Percentiles rank a stretch among this genome's conserved stretches.
These are phyloP conservation scores for Nematostella vectensis DNA, from an alignment of 92 coral and sea anemone species.

Conservation along the genomic window DNA sequence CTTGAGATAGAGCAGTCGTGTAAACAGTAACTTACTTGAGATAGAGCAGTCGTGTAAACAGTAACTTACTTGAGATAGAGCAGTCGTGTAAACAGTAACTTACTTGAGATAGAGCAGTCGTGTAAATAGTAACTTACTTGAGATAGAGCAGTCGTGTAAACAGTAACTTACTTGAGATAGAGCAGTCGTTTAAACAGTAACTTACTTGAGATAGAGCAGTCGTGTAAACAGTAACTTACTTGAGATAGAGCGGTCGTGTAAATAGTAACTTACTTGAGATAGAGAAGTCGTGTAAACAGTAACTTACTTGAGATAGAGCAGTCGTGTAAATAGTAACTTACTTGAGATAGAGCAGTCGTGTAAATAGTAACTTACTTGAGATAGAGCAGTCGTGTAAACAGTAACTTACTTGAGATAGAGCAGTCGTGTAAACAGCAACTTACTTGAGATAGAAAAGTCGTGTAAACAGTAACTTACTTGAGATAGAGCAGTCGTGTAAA, in stretches of 20 bases:
- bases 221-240: constrained; percentile 71
- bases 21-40: constrained; percentile 72
- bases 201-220: constrained; percentile 71
- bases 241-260: no score
- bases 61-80: no score
- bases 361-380: constrained; percentile 72
- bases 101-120: constrained; percentile 75
- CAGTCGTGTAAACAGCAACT: neutral
- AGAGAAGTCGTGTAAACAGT: constrained; percentile 66
- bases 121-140: constrained; percentile 71
- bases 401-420: no score
- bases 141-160: constrained; percentile 8
- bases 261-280: constrained; percentile 45
- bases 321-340: neutral
- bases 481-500: constrained; percentile 8
- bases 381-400: constrained; percentile 5
- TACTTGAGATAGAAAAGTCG: constrained; percentile 73
- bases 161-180: no score
- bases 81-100: neutral
- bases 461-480: constrained; percentile 72
- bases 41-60: constrained; percentile 5
- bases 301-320: no score
- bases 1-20: constrained; percentile 70
- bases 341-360: constrained; percentile 70
- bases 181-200: no score